Conservation (phyloP, 2,113 vertebrate genomes). For the Mobula birostris region DNA sequence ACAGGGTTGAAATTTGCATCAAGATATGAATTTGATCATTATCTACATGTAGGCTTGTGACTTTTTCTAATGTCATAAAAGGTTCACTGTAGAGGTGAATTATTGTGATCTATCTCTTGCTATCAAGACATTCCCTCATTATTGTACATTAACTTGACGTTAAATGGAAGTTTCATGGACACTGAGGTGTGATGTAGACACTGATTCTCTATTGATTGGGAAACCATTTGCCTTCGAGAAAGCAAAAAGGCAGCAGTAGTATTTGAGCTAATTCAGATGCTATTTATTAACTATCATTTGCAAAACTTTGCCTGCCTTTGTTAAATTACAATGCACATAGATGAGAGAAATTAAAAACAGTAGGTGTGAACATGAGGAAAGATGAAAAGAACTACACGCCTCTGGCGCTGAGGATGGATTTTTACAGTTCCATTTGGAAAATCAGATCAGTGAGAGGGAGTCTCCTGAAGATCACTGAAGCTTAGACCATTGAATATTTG, state of each 20-base stretch:
- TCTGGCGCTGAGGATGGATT: not conserved
- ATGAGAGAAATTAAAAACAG: not conserved
- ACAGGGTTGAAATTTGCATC: too few species aligned
- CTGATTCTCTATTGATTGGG: too few species aligned
- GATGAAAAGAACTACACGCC: not conserved
- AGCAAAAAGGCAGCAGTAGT: not conserved
- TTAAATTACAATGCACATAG: not conserved
- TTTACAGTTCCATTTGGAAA: not conserved
- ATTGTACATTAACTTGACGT: not conserved
- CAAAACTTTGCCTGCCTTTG: not conserved
- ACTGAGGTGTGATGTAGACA: too few species aligned
- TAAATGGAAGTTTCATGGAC: too few species aligned
- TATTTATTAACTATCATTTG: not conserved
- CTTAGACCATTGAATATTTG: not conserved
- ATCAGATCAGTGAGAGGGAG: not conserved
- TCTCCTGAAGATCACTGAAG: not conserved
- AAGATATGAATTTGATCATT: too few species aligned
- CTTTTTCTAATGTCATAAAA: not conserved
- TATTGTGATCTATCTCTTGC: not conserved
- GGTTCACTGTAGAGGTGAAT: not conserved
- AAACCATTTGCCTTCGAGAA: not conserved
- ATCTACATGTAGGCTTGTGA: too few species aligned
- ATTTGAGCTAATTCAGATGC: not conserved
- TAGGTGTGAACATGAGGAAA: not conserved
- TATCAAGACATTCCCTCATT: not conserved